These are phyloP conservation scores for Bujurquina vittata DNA, from an alignment of 2,113 vertebrate genomes.

Conservation along the genomic window DNA sequence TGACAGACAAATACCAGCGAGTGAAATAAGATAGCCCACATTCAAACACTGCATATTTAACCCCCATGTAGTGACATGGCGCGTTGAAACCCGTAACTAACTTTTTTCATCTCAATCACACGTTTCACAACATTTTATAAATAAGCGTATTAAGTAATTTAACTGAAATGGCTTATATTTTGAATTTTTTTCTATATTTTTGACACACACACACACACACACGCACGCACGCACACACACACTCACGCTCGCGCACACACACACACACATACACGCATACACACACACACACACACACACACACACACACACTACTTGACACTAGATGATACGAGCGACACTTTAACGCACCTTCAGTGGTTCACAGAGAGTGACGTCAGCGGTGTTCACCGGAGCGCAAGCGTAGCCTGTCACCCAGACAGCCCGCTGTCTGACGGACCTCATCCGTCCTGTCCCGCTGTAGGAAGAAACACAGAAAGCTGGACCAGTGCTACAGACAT, in stretches of 20 bases:
- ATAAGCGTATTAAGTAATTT: not conserved
- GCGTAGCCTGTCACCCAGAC: conserved; percentile 34
- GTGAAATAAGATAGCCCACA: not conserved
- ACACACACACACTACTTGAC: not conserved
- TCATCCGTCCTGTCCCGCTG: conserved; percentile 4
- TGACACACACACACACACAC: no score
- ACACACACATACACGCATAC: no score
- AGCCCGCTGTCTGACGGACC: not conserved
- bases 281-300: no score
- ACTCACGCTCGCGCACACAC: no score
- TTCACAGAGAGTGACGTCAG: conserved; percentile 70
- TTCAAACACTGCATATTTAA: not conserved
- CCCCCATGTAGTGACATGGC: not conserved
- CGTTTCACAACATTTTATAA: no score
- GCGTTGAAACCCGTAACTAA: not conserved
- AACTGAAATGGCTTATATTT: not conserved
- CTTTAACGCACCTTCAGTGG: conserved; percentile 53
- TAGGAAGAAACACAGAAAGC: not conserved
- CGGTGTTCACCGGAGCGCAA: conserved; percentile 47
- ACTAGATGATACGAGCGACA: conserved; percentile 38
- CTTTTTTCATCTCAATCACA: not conserved
- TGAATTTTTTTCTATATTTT: no score
- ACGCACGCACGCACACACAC: no score
- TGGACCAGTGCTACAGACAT: not conserved
- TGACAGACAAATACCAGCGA: not conserved